phyloP scores from a whole-genome alignment of 2,888 invertebrate genomes.

The Cremastinae sp. region DNA sequence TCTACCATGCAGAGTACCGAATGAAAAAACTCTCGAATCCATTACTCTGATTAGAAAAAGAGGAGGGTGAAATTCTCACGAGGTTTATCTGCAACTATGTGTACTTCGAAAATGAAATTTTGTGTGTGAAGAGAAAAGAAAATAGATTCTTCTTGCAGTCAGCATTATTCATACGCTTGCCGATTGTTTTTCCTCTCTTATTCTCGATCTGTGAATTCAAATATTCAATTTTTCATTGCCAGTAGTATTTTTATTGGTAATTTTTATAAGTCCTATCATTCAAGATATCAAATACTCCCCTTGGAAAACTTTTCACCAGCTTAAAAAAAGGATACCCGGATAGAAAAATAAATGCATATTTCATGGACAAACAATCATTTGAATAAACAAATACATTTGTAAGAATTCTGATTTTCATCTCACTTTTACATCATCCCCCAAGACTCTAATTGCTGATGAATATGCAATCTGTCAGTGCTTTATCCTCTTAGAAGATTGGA shows the following conservation, averaged over 20 bases:
- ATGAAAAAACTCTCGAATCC: slow-evolving; percentile 36
- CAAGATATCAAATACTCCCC: too few relatives aligned
- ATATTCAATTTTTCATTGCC: slow-evolving; percentile 22
- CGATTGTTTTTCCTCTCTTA: not conserved
- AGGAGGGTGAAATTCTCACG: slow-evolving; percentile 10
- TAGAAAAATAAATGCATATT: slow-evolving; percentile 6
- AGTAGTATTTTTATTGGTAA: too few relatives aligned
- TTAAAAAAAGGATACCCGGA: too few relatives aligned
- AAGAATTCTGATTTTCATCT: not conserved
- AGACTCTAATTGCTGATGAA: slow-evolving; percentile 27
- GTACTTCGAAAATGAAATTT: slow-evolving; percentile 21
- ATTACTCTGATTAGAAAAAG: slow-evolving; percentile 45
- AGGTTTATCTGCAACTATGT: slow-evolving; percentile 11
- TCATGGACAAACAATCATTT: slow-evolving; percentile 8
- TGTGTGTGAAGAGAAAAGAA: slow-evolving; percentile 17
- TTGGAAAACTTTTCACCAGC: too few relatives aligned
- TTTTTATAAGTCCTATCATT: too few relatives aligned
- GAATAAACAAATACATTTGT: slow-evolving; percentile 5
- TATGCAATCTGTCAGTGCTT: slow-evolving; percentile 40
- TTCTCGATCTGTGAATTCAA: slow-evolving; percentile 16
- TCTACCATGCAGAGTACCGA: not conserved
- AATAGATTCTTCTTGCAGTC: slow-evolving; percentile 23
- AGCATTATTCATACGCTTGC: slow-evolving; percentile 48
- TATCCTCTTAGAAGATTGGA: slow-evolving; percentile 23
- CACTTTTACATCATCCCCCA: too few relatives aligned